These are phyloP conservation scores for Drosophila burlai DNA, from an alignment of 1,140 invertebrate genomes.

Conservation along the genomic window DNA sequence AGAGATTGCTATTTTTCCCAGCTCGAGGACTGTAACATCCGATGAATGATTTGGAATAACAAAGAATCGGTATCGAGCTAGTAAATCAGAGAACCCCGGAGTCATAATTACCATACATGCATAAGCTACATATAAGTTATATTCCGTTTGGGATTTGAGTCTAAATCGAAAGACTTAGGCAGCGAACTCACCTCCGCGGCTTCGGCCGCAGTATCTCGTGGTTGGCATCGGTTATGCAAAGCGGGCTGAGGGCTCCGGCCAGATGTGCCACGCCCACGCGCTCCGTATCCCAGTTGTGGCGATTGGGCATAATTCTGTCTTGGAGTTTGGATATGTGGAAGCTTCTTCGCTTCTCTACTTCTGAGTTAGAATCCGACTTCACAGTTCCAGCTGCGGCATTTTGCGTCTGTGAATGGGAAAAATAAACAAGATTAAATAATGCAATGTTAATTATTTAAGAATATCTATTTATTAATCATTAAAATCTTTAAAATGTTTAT, in stretches of 20 bases:
- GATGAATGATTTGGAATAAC: constrained; percentile 24
- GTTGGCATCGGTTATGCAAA: constrained; percentile 90
- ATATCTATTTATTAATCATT: background rate
- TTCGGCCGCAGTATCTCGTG: constrained; percentile 95
- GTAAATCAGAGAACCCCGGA: constrained; percentile 28
- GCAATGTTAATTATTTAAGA: background rate
- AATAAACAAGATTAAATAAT: constrained; percentile 15
- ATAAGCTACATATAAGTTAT: constrained; percentile 7
- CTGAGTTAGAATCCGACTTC: constrained; percentile 8
- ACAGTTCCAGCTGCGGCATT: constrained; percentile 46
- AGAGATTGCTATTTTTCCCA: background rate
- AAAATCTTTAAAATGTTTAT: background rate
- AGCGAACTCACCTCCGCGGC: constrained; percentile 90
- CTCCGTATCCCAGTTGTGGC: constrained; percentile 77
- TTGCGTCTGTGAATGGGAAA: constrained; percentile 15
- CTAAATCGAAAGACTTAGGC: constrained; percentile 31
- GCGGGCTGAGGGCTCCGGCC: constrained; percentile 88
- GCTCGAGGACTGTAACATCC: background rate
- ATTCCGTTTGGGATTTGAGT: background rate
- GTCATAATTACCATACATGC: constrained; percentile 36
- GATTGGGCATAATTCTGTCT: constrained; percentile 71
- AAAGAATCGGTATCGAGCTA: constrained; percentile 19
- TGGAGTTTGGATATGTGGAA: constrained; percentile 2
- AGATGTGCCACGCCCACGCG: constrained; percentile 87
- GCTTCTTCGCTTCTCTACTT: constrained; percentile 1